These are phyloP conservation scores for Falco biarmicus DNA, from an alignment of 2,797 vertebrate species.

Conservation along the genomic window DNA sequence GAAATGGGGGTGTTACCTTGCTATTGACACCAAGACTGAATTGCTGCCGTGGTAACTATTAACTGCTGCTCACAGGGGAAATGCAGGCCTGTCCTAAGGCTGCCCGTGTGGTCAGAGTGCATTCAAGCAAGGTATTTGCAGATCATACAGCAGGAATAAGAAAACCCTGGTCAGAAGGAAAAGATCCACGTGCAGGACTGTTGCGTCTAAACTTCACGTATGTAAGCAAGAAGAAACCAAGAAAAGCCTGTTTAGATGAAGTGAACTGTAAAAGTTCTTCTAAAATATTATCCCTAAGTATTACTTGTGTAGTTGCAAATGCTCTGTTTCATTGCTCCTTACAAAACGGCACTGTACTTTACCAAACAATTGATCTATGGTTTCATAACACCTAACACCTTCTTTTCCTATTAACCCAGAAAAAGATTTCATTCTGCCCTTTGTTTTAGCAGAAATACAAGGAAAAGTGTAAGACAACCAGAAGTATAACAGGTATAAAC, in stretches of 20 bases:
- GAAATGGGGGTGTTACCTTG: accelerated
- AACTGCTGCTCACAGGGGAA: background rate
- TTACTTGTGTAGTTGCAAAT: background rate
- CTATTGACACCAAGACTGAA: accelerated
- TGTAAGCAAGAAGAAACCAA: background rate
- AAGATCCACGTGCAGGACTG: background rate
- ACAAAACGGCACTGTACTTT: background rate
- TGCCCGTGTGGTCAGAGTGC: background rate
- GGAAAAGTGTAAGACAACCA: background rate
- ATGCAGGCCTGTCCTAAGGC: background rate
- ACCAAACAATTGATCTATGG: background rate
- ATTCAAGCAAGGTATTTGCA: background rate
- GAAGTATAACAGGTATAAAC: background rate
- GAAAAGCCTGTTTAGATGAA: background rate
- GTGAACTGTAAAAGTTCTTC: background rate
- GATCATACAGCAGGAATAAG: background rate
- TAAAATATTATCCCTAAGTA: background rate
- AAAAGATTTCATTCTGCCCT: background rate
- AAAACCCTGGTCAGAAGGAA: background rate
- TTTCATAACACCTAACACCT: background rate
- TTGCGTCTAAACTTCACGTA: background rate
- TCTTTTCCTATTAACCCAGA: background rate
- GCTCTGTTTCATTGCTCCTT: background rate
- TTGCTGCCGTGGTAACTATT: background rate
- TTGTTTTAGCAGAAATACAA: background rate